Evolutionary conservation across 2,888 invertebrate genomes (phyloP), one percentile per base, ranked within the genome.

Genomic region (Ferdinandea cuprea): DNA sequence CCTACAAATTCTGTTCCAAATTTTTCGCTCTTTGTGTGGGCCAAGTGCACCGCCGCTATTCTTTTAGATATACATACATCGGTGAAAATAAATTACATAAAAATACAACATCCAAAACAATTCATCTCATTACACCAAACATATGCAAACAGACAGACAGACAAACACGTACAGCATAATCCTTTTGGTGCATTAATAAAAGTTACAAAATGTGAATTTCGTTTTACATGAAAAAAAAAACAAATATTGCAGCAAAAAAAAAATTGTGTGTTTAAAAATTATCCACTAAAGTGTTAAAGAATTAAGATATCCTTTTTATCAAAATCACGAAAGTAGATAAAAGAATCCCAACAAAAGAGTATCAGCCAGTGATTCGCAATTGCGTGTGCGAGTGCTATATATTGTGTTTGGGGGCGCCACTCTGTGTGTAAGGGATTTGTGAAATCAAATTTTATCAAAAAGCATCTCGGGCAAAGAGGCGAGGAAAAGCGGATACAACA

Each of bases 181-280:
- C 61, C 19, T 40, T 40, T 48, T 65, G 59, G 59, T 66, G 37
- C 30, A 66, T 54, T 15, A 11, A n/a, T 9, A 9, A 37, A 50
- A 61, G 13, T 61, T 40, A 54, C 56, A 68, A 80, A 58, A 80
- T 74, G 80, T 80, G 80, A 80, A 76, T 17, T 42, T 59, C 58
- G 50, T 65, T 63, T 46, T 35, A 30, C 37, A 25, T 15, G 8
- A 30, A 5, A 66, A 66, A 40, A 73, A 8, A 28, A 17, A 56
- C 32, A 40, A n/a, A n/a, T n/a, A n/a, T n/a, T n/a, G n/a, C 17
- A 8, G 19, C 17, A 44, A 32, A 50, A 65, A 56, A 28, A 59
- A 50, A 59, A 42, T 13, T 9, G 17, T 42, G 19, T 37, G 40
- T 32, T 17, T 21, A 28, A 9, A 37, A 42, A 28, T 17, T 11